A percentile compares a stretch with the other conserved stretches of the same genome.
phyloP scores from a whole-genome alignment of 2,888 invertebrate species.

The Aradus depressus region DNA sequence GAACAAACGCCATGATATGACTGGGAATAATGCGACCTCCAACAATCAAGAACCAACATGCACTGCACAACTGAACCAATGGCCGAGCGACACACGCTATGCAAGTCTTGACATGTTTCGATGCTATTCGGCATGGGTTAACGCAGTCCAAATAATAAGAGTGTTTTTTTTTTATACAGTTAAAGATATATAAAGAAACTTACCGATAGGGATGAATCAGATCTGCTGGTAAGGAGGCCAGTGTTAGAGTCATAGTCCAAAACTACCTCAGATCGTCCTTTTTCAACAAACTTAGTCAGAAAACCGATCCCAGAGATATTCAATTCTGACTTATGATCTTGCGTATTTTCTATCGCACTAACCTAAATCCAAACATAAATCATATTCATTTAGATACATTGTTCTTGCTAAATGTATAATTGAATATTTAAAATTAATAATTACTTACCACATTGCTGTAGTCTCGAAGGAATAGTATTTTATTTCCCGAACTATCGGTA shows the following conservation, averaged over 20 bases:
- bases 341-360: constrained; percentile 87
- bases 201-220: constrained; percentile 48
- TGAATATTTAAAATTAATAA: not conserved
- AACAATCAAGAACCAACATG: too few relatives aligned
- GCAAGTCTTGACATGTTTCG: too few relatives aligned
- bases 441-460: constrained; percentile 69
- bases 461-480: constrained; percentile 81
- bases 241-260: constrained; percentile 83
- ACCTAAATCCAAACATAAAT: constrained; percentile 31
- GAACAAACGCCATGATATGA: too few relatives aligned
- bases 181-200: too few relatives aligned
- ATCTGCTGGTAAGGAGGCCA: constrained; percentile 73
- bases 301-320: constrained; percentile 88
- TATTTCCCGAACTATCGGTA: constrained; percentile 86
- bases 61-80: too few relatives aligned
- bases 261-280: constrained; percentile 78
- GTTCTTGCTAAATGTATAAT: not conserved
- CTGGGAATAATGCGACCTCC: too few relatives aligned
- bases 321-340: constrained; percentile 83
- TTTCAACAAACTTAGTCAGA: constrained; percentile 75
- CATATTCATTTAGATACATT: not conserved
- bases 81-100: too few relatives aligned
- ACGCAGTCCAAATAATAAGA: too few relatives aligned
- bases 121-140: too few relatives aligned
- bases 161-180: too few relatives aligned